Base-by-base conservation (phyloP, 2,888 invertebrate genomes). In the Standfussiana lucernea region DNA sequence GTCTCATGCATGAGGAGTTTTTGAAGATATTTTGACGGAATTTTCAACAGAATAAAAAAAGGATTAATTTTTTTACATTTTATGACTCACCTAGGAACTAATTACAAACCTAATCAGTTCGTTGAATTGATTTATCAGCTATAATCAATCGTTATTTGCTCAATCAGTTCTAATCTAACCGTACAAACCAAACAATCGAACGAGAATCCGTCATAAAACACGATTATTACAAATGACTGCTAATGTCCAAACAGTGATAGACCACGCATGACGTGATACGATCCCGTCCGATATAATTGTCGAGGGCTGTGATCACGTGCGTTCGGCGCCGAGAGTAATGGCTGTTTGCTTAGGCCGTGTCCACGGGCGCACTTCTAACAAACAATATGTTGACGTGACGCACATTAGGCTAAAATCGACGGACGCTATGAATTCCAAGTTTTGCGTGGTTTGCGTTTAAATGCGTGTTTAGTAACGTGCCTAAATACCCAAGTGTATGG, bases 261-360 rank as follows among this genome's bases (percentile, higher is more conserved):
- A 53, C 72, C 77, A 87, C 89, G 86, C 83, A 72, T 88, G 88
- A 83, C 87, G 77, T 82, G 79, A 85, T 88, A 83, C 80, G 80
- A 79, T 85, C 79, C 80, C 76, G 75, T 80, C 77, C 84, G 86
- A 90, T 87, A 86, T 89, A 82, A 86, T 87, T 83, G 87, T 84
- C 78, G 74, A 70, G 76, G 80, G 81, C 83, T 79, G 79, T 75
- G 77, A 79, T 84, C 85, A 85, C 87, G 87, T 80, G 62, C 83
- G 83, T 69, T 79, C 80, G 85, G 88, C 87, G 88, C 88, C 88
- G 86, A 86, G 89, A 89, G 90, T 95, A 95, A 95, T 95, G 93
- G 91, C 85, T 95, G 95, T 95, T 95, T 94, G 94, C 92, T 95
- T 95, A 96, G 95, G 95, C 94, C 82, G 90, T 87, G 92, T 92